A percentile compares a stretch with the other conserved stretches of the same genome.
Conservation (phyloP, 2,797 vertebrate genomes). For the Amblyraja radiata region DNA sequence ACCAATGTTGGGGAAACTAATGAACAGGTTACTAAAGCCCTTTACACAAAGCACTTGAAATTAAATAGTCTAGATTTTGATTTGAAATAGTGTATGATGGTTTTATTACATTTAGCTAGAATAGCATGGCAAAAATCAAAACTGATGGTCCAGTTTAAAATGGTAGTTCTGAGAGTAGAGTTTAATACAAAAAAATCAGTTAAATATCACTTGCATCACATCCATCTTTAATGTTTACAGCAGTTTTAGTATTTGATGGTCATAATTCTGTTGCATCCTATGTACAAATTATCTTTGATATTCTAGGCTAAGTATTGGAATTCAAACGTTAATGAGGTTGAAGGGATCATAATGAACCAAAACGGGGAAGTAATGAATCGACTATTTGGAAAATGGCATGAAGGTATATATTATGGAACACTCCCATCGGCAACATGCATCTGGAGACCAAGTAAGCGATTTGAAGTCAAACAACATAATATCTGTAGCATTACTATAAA, state of each 20-base stretch:
- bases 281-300: conserved; percentile 37
- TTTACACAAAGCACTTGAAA: neutral
- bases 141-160: neutral
- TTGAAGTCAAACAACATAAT: neutral
- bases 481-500: neutral
- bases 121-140: neutral
- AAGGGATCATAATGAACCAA: conserved; percentile 75
- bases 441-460: conserved; percentile 85
- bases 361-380: conserved; percentile 75
- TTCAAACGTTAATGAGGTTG: conserved; percentile 83
- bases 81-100: neutral
- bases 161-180: neutral
- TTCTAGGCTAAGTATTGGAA: conserved; percentile 91
- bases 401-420: conserved; percentile 79
- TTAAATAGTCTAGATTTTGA: neutral
- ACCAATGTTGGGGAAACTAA: neutral
- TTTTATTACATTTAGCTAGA: neutral
- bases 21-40: neutral
- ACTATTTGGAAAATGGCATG: conserved; percentile 93
- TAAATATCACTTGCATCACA: neutral
- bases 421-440: conserved; percentile 75
- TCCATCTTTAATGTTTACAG: conserved; percentile 27
- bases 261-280: neutral
- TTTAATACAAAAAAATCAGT: neutral
- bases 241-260: neutral